Base-by-base conservation (phyloP, 2,113 vertebrate species). In the Ceratotherium simum region DNA sequence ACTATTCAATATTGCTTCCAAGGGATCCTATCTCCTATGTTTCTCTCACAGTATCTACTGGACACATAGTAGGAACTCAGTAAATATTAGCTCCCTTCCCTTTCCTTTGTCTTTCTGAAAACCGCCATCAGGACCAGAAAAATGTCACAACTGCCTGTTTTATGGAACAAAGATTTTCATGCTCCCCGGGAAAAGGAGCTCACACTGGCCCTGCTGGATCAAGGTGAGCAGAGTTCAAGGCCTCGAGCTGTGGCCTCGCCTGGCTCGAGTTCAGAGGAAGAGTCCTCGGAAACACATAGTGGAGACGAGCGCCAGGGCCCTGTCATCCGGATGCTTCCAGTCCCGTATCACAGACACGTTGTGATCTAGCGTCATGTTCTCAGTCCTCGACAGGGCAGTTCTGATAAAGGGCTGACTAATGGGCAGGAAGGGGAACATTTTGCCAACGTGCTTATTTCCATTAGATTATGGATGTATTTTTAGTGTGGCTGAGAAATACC, bases 401-500 rank as follows among this genome's bases (percentile, higher is more conserved):
- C 91, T 95, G 97, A 97, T 98, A 97, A 97, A 91, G 82, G 95
- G 76, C 80, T 96, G 94, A 97, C 95, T 96, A 97, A 98, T 97
- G 96, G 97, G 70, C 96, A 96, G 96, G 96, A 95, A 98, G 88
- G 83, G 70, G 48, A 46, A 79, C 3, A 11, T 70, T 95, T 84
- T 96, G 89, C 97, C 96, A 96, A 72, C 0, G 2, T 83, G 91
- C 69, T 96, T 97, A 84, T 97, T 97, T 95, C 97, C 97, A 97
- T 93, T 95, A 98, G 97, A 98, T 98, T 97, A 95, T n/a, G 90
- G 81, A 54, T 93, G 72, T 98, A 97, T 98, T 98, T 98, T 98
- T 98, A 98, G 97, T 95, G 73, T 90, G 84, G 64, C 95, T 92
- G 94, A 96, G 96, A 97, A 97, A 79, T 87, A 95, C n/a, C 84